These are phyloP conservation scores for Xerus rutilus DNA, from an alignment of 2,797 vertebrate genomes.

Conservation along the genomic window DNA sequence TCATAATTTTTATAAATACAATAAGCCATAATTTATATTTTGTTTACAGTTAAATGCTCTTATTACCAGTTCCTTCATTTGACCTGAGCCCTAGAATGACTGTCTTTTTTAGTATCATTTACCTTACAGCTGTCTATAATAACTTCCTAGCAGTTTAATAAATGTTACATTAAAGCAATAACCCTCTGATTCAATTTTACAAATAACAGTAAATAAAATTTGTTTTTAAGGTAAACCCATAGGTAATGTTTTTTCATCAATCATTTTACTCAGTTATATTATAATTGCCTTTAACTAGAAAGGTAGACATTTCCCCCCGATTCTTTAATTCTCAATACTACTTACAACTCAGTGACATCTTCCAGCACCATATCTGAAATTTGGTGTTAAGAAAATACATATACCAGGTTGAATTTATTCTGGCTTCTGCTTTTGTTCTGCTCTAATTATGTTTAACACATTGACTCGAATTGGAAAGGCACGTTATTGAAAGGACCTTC, in stretches of 20 bases:
- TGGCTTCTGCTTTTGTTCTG: constrained; percentile 50
- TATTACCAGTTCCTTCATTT: constrained; percentile 17
- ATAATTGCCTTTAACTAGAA: constrained; percentile 10
- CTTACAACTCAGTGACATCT: constrained; percentile 96
- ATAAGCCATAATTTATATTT: background rate
- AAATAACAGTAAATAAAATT: constrained; percentile 25
- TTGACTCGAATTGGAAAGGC: constrained; percentile 25
- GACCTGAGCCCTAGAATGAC: constrained; percentile 4
- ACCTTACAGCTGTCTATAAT: constrained; percentile 12
- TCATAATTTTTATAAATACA: background rate
- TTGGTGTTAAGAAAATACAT: constrained; percentile 85
- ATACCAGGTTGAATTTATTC: constrained; percentile 1
- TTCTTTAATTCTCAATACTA: constrained; percentile 76
- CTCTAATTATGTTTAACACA: constrained; percentile 50
- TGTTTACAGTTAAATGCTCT: background rate
- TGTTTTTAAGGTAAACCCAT: constrained; percentile 30
- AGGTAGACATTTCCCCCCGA: background rate
- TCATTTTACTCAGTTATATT: constrained; percentile 52
- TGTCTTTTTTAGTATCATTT: constrained; percentile 18
- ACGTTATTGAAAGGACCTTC: background rate
- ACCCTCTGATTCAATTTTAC: constrained; percentile 36
- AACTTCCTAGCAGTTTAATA: constrained; percentile 39
- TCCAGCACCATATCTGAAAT: constrained; percentile 94
- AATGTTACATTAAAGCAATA: constrained; percentile 36
- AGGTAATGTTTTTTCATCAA: constrained; percentile 7